phyloP scores from a whole-genome alignment of 64 coral and sea anemone species.

The Pocillopora verrucosa region DNA sequence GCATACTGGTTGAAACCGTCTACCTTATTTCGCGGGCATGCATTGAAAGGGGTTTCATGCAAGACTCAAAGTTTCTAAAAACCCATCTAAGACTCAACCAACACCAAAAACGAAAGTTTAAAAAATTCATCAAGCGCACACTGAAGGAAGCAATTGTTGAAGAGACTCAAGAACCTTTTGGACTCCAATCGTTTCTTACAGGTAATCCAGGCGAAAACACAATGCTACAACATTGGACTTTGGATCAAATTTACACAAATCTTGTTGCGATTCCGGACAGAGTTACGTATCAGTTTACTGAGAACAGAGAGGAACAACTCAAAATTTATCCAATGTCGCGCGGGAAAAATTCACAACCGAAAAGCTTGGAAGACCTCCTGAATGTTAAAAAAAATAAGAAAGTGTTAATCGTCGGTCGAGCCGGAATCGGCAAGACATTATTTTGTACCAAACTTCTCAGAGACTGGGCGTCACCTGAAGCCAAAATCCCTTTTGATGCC shows the following conservation, averaged over 20 bases:
- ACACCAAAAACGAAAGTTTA: too few species aligned
- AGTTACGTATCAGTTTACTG: neutral
- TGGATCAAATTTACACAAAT: too few species aligned
- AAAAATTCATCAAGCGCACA: neutral
- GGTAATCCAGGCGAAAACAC: too few species aligned
- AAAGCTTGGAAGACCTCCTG: neutral
- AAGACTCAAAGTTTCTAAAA: neutral
- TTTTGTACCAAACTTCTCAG: too few species aligned
- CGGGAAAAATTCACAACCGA: neutral
- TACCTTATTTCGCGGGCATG: neutral
- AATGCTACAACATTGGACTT: too few species aligned
- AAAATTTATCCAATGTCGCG: neutral
- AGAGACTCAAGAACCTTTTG: neutral
- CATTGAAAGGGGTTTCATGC: too few species aligned
- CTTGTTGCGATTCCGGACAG: too few species aligned
- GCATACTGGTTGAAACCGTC: neutral
- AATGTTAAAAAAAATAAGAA: conserved; percentile 10
- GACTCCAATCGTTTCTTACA: neutral
- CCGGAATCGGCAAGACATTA: neutral
- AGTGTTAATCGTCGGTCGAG: conserved; percentile 42
- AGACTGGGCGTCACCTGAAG: too few species aligned
- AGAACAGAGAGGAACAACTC: neutral
- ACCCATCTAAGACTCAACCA: neutral
- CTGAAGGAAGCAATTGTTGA: too few species aligned
- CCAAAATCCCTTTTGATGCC: neutral